These are phyloP conservation scores for Drosophila lutescens DNA, from an alignment of 2,888 invertebrate species.

Conservation along the genomic window DNA sequence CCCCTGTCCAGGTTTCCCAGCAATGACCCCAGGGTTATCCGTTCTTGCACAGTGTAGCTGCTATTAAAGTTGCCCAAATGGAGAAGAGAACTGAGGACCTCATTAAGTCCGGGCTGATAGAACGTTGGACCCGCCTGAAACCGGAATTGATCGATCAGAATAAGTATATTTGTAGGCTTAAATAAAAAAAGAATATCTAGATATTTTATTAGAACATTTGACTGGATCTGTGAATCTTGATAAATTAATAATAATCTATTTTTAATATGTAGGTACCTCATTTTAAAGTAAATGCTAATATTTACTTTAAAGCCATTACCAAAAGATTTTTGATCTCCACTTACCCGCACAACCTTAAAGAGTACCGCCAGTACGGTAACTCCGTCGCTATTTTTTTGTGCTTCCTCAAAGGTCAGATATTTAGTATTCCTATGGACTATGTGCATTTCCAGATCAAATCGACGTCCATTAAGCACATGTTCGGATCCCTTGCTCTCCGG, in stretches of 20 bases:
- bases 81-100: slow-evolving; percentile 66
- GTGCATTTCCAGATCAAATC: slow-evolving; percentile 88
- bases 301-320: no score
- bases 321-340: not conserved
- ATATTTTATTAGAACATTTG: not conserved
- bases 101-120: slow-evolving; percentile 68
- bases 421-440: slow-evolving; percentile 88
- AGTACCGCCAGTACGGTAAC: slow-evolving; percentile 88
- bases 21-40: slow-evolving; percentile 73
- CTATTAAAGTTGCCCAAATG: slow-evolving; percentile 62
- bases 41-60: slow-evolving; percentile 55
- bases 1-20: slow-evolving; percentile 72
- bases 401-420: slow-evolving; percentile 85
- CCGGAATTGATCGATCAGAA: no score
- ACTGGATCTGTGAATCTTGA: not conserved
- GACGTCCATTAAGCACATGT: slow-evolving; percentile 80
- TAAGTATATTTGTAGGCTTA: no score
- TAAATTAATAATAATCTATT: no score
- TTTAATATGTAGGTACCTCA: no score
- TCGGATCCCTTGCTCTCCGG: slow-evolving; percentile 88
- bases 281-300: no score
- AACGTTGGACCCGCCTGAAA: slow-evolving; percentile 32
- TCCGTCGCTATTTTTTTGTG: slow-evolving; percentile 85
- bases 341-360: slow-evolving; percentile 85
- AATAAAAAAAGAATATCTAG: no score